Percentiles rank a stretch among this genome's conserved stretches.
Conservation (phyloP, 2,888 invertebrate genomes). For the Suillia variegata region DNA sequence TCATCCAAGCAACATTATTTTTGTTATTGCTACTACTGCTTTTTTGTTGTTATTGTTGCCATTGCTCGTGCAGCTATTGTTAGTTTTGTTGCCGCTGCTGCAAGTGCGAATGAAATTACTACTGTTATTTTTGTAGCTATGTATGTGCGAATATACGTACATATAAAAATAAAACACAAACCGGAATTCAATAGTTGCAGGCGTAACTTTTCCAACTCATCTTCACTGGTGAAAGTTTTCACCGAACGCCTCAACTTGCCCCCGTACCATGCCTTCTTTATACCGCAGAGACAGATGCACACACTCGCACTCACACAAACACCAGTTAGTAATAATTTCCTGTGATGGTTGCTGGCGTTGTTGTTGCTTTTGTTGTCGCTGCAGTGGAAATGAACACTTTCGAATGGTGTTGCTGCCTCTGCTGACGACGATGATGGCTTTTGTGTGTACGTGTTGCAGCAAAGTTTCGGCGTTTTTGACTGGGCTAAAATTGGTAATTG, state of each 20-base stretch:
- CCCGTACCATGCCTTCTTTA: background rate
- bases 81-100: background rate
- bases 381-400: constrained; percentile 6
- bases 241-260: background rate
- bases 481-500: constrained; percentile 7
- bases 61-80: background rate
- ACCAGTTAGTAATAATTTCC: constrained; percentile 1
- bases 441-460: constrained; percentile 13
- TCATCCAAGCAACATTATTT: background rate
- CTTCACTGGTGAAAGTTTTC: background rate
- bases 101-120: constrained; percentile 5
- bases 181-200: constrained; percentile 4
- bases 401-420: background rate
- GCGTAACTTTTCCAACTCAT: background rate
- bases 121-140: background rate
- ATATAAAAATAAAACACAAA: background rate
- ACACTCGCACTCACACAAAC: background rate
- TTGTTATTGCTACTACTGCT: constrained; percentile 3
- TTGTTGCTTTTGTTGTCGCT: no score
- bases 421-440: constrained; percentile 3
- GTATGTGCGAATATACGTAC: no score
- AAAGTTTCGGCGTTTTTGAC: constrained; percentile 1
- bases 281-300: background rate
- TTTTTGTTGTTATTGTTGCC: constrained; percentile 14
- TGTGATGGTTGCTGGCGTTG: background rate